Percentiles rank a stretch among this genome's conserved stretches.
phyloP scores from a whole-genome alignment of 2,113 vertebrate species.

The Octodon degus region DNA sequence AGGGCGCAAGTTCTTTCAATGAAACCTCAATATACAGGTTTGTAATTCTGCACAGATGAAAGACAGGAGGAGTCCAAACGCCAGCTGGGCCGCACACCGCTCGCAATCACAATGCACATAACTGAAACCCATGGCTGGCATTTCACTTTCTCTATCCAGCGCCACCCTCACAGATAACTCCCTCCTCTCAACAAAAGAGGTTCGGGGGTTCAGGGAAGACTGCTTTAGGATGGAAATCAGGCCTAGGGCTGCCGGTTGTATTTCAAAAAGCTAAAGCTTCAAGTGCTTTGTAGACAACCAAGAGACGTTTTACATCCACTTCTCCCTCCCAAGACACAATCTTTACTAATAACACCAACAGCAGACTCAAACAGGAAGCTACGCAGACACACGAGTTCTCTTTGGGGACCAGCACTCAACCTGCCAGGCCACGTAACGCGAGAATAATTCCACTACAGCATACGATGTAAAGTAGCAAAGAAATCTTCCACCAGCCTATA shows the following conservation, averaged over 20 bases:
- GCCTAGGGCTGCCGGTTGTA: not conserved
- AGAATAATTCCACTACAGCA: not conserved
- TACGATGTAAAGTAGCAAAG: fast-evolving
- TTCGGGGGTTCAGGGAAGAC: not conserved
- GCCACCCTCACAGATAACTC: constrained; percentile 53
- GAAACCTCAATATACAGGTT: constrained; percentile 17
- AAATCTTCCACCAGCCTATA: not conserved
- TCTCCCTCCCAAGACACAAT: not conserved
- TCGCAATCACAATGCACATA: constrained; percentile 39
- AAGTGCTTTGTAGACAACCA: too few species aligned
- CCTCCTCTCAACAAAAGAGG: not conserved
- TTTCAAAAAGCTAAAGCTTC: not conserved
- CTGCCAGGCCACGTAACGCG: not conserved
- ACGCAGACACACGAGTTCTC: not conserved
- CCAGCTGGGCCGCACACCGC: not conserved
- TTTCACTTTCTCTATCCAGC: not conserved
- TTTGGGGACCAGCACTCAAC: not conserved
- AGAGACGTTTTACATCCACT: not conserved
- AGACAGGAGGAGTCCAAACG: not conserved
- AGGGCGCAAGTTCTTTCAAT: not conserved
- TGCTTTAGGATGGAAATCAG: not conserved
- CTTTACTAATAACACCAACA: constrained; percentile 8
- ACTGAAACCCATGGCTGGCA: not conserved
- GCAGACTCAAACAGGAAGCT: not conserved
- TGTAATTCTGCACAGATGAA: constrained; percentile 40